Base-by-base conservation (phyloP, 2,888 invertebrate genomes). In the Sisyra nigra region DNA sequence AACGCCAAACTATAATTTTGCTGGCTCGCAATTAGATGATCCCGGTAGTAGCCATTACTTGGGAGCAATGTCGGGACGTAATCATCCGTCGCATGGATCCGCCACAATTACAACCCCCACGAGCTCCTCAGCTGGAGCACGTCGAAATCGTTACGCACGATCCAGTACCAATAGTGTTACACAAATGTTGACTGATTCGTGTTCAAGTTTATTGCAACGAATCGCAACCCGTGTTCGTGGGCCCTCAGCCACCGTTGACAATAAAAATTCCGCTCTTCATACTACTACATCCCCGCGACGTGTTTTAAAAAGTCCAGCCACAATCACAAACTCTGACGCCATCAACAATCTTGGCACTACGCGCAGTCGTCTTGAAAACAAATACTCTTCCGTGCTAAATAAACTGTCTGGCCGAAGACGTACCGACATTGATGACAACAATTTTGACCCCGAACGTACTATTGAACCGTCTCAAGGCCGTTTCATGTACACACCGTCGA, bases 141-240 rank as follows among this genome's bases (percentile, higher is more conserved):
- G 76, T 48, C 72, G 78, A 51, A 74, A 72, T 57, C 75, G 85
- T 50, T 86, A 87, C 64, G 71, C 79, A 50, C 76, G 88, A 48
- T 83, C 87, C 41, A 80, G 81, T 46, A 76, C 79, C 41, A 72
- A 79, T 40, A 87, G 86, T 65, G 85, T 89, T 53, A 81, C 86
- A 49, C 88, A 89, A 63, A 67, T 89, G 55, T 67, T 89, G 53
- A 81, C 80, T 52, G 88, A 89, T 60, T 86, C 87, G 53, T 89
- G 86, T 64, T 82, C 84, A 55, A 88, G 76, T 64, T 71, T 89
- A 51, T 72, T 89, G 54, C 86, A 86, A 59, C 72, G 86, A 51
- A 68, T 89, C 54, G 71, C 75, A 7, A 80, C 79, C 30, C 72
- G 81, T 49, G 74, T 74, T 39, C 74, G 87, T 48, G 83, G 83